Conservation (phyloP, 2,797 vertebrate genomes). For the Catamblyrhynchus diadema region DNA sequence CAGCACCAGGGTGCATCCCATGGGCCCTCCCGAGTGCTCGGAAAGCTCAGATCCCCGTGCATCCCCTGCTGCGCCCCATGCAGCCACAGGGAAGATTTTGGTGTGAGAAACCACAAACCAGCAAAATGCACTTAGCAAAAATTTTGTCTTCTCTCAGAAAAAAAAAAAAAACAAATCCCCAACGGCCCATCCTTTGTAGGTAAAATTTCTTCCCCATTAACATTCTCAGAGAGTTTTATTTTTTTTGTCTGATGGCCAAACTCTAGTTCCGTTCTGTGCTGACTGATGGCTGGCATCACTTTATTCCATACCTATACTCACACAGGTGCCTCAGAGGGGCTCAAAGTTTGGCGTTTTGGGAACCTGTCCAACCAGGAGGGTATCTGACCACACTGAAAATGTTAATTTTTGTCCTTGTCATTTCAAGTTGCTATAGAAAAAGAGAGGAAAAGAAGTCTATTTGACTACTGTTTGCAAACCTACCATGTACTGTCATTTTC, state of each 20-base stretch:
- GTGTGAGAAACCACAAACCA: neutral
- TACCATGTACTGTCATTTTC: neutral
- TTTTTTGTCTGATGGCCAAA: neutral
- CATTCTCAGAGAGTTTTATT: neutral
- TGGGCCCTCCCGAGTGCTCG: accelerated
- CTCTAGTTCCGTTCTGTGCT: neutral
- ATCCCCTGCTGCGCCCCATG: neutral
- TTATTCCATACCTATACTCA: neutral
- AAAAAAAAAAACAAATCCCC: neutral
- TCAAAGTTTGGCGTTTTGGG: accelerated
- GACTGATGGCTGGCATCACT: neutral
- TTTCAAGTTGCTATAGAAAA: neutral
- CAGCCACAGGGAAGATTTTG: neutral
- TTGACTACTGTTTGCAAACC: slow-evolving; percentile 12
- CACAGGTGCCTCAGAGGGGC: neutral
- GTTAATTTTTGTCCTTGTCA: neutral
- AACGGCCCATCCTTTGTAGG: neutral
- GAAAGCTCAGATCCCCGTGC: neutral
- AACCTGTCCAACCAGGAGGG: neutral
- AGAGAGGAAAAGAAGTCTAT: neutral
- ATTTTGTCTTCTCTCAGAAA: neutral
- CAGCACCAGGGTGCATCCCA: accelerated
- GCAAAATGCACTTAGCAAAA: neutral
- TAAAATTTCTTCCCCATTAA: neutral
- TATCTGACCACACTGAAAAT: neutral